Conservation (phyloP, 2,797 vertebrate genomes). For the Macroramphosus scolopax region DNA sequence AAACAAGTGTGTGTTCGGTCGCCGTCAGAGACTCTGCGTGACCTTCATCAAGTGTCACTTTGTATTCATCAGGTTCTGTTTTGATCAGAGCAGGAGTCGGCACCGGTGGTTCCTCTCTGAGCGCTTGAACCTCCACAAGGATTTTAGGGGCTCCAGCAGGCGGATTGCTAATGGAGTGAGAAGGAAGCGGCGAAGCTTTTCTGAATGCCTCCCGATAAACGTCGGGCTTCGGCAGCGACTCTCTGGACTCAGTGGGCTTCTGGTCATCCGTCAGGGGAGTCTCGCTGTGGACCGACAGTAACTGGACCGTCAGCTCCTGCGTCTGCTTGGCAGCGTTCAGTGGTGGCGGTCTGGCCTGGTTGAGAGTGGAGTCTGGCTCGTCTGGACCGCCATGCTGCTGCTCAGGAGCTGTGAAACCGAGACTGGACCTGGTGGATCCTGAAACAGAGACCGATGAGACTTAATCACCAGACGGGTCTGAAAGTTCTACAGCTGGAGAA, state of each 20-base stretch:
- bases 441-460: too few relatives aligned
- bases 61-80: constrained; percentile 61
- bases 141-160: constrained; percentile 2
- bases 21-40: constrained; percentile 3
- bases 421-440: constrained; percentile 48
- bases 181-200: constrained; percentile 10
- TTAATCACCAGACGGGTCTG: too few relatives aligned
- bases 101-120: too few relatives aligned
- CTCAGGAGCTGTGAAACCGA: constrained; percentile 28
- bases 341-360: constrained; percentile 6
- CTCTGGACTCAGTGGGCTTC: constrained; percentile 24
- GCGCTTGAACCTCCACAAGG: background rate
- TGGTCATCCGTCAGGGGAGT: constrained; percentile 2
- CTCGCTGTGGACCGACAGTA: constrained; percentile 10
- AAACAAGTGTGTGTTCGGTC: background rate
- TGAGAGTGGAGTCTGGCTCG: constrained; percentile 44
- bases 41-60: constrained; percentile 37
- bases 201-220: constrained; percentile 22
- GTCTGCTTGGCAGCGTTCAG: background rate
- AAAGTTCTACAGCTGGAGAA: too few relatives aligned
- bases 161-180: constrained; percentile 10
- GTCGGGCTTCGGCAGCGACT: constrained; percentile 28
- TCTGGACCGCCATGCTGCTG: constrained; percentile 36
- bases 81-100: constrained; percentile 50
- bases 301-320: constrained; percentile 19